Base-by-base conservation (phyloP, 2,797 vertebrate species). In the Enteromius treurensis region DNA sequence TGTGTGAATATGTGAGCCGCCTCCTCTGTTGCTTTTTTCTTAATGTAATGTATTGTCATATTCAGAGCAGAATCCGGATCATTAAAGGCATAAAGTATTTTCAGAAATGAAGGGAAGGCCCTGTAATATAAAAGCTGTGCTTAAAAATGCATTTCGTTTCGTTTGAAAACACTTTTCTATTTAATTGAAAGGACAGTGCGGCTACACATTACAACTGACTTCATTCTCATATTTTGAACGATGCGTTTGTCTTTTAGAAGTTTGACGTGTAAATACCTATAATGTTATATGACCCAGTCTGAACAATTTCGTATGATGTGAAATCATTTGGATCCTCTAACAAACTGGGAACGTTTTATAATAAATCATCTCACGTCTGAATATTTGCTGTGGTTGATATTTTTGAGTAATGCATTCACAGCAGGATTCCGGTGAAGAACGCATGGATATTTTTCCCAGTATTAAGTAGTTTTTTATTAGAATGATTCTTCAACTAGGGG, bases 201-300 rank as follows among this genome's bases (percentile, higher is more conserved):
- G 2, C 60, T 76, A 29, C 42, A 40, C 19, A 4, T 73, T 49
- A 26, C 9, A 64, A 15, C 68, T 62, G 11, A 70, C 40, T 62
- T 68, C 7, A 29, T 76, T 32, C 73, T 55, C 32, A 68, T 76
- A 17, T 82, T 55, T 67, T 55, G 71, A 82, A n/a, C 42, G 37
- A n/a, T 75, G n/a, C 19, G 1, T 47, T 81, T 81, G 58, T 74
- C 70, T 81, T 81, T 81, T 81, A 81, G 58, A 81, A 65, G 58
- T 14, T 64, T 47, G 47, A 69, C 1, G 40, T 80, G 81, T 83
- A 77, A 69, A 83, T 83, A 83, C 13, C 37, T 45, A 32, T 23
- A 58, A 68, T 77, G 74, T 77, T 77, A 83, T 45, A 58, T 67
- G 47, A 77, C 62, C 74, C 64, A 19, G 62, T 53, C 67, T 11